These are phyloP conservation scores for Falco novaeseelandiae DNA, from an alignment of 2,797 vertebrate species.

Conservation along the genomic window DNA sequence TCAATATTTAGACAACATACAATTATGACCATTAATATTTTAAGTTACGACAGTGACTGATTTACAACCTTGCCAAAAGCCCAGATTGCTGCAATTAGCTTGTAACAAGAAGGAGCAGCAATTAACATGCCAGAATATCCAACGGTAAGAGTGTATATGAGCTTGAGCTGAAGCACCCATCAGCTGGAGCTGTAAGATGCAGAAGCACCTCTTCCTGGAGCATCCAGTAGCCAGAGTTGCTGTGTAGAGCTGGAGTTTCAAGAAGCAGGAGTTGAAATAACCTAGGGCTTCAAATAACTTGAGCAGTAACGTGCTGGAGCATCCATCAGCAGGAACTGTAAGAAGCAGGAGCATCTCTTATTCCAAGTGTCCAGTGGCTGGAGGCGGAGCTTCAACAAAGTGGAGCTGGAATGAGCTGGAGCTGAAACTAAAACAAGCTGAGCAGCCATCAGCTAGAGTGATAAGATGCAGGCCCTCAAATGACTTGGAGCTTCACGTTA, in stretches of 20 bases:
- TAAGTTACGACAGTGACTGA: not conserved
- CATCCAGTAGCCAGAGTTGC: not conserved
- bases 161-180: not conserved
- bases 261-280: not conserved
- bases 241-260: not conserved
- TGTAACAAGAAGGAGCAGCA: not conserved
- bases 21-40: not conserved
- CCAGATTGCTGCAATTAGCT: not conserved
- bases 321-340: not conserved
- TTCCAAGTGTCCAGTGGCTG: rapidly evolving
- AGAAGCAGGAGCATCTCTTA: not conserved
- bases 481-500: not conserved
- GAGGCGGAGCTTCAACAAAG: not conserved
- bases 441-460: not conserved
- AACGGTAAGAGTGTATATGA: not conserved
- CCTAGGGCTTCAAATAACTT: not conserved
- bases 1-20: not conserved
- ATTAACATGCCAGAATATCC: not conserved
- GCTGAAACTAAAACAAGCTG: not conserved
- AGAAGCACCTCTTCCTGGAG: not conserved
- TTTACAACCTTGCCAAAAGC: not conserved
- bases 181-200: not conserved
- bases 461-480: not conserved
- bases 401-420: not conserved
- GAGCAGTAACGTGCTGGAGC: not conserved